Evolutionary conservation across 1,140 invertebrate genomes (phyloP).

Genomic region (Steinernema khuongi): DNA sequence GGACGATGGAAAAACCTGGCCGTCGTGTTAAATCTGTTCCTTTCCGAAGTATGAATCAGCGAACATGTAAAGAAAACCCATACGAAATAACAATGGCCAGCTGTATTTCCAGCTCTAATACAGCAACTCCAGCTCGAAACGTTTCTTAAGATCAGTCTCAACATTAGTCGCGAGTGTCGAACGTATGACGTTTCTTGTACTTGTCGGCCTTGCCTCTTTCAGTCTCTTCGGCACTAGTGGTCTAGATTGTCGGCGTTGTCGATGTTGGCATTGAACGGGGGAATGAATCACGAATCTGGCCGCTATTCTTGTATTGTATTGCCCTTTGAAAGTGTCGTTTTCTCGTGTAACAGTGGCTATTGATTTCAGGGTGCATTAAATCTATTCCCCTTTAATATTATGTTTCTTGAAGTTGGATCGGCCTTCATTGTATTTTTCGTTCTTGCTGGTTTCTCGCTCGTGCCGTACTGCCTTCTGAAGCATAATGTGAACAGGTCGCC

Average conservation of each 20-base stretch:
- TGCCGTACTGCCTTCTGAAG: conserved; percentile 34
- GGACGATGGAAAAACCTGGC: no score
- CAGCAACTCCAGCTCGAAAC: no score
- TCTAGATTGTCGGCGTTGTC: no score
- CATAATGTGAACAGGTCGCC: not conserved
- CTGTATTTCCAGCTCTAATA: no score
- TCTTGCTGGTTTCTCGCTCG: conserved; percentile 28
- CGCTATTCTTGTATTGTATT: not conserved
- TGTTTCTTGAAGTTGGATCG: not conserved
- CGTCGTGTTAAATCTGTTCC: no score
- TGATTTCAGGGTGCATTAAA: conserved; percentile 2
- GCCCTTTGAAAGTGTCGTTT: not conserved
- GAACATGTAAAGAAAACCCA: no score
- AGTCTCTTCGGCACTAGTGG: not conserved
- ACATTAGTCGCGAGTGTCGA: not conserved
- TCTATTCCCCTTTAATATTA: not conserved
- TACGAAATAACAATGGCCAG: no score
- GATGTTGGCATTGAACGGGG: no score
- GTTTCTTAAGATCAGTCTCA: no score
- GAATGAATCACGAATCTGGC: not conserved
- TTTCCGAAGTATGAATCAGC: no score
- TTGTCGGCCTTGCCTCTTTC: not conserved
- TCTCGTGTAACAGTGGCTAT: not conserved
- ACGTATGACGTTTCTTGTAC: not conserved
- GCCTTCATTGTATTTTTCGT: conserved; percentile 22